Conservation (phyloP, 2,113 vertebrate genomes). For the Rafetus swinhoei region DNA sequence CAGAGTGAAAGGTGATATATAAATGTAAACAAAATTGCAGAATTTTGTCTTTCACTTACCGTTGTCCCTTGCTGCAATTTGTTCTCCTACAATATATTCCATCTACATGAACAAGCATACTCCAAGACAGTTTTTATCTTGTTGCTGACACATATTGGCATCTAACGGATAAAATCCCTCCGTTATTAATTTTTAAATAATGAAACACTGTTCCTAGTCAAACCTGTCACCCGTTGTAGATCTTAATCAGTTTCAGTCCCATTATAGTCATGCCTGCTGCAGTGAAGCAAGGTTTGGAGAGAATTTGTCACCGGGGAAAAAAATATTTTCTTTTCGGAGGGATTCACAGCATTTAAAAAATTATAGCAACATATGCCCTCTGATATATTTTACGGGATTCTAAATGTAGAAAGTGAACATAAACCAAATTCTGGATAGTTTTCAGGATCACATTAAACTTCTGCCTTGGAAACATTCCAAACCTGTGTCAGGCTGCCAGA, state of each 20-base stretch:
- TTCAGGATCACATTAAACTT: conserved; percentile 48
- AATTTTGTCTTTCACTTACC: background rate
- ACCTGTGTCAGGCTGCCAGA: conserved; percentile 31
- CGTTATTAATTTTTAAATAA: conserved; percentile 51
- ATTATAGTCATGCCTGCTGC: conserved; percentile 8
- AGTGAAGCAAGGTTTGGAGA: conserved; percentile 29
- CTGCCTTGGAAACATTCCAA: conserved; percentile 41
- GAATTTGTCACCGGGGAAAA: conserved; percentile 10
- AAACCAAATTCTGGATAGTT: conserved; percentile 26
- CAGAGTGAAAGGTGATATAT: background rate
- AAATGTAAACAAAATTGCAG: background rate
- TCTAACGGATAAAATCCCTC: conserved; percentile 27
- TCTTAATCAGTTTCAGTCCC: conserved; percentile 29
- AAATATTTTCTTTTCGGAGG: conserved; percentile 36
- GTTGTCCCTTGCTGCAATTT: background rate
- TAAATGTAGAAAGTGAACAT: conserved; percentile 38
- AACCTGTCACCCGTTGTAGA: background rate
- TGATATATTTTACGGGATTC: conserved; percentile 19
- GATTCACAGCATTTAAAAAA: conserved; percentile 38
- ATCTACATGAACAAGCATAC: background rate
- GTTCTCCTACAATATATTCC: conserved; percentile 10
- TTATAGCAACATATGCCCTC: conserved; percentile 38
- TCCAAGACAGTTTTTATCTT: conserved; percentile 17
- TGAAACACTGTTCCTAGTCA: conserved; percentile 22
- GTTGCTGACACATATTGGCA: conserved; percentile 28